Evolutionary conservation across 2,888 invertebrate species (phyloP), one percentile per base, ranked within the genome.

Genomic region (Acanthosepion pharaonis): DNA sequence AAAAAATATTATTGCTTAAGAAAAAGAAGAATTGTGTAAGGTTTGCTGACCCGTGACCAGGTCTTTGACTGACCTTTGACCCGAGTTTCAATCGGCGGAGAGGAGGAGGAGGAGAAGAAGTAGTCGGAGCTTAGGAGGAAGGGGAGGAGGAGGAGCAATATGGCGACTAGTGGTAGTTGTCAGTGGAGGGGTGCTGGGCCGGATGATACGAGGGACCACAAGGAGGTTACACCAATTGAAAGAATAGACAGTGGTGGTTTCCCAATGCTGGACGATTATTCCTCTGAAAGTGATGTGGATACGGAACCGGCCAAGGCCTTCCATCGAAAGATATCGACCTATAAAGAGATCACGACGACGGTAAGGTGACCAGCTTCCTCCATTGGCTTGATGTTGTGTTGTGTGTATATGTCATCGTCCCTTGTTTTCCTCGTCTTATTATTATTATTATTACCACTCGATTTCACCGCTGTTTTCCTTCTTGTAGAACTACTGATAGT

Each of bases 251-350:
- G 93, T 53, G 51, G 20, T 93, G 93, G 93, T 8, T 49, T 28
- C 93, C 93, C 51, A 51, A 93, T 53, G 28, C n/a, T 53, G 53
- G 93, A 97, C 95, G 98, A 98, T 96, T 98, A 98, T 96, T 98
- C 98, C 95, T 98, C 98, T 64, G 98, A 98, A 97, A 98, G 98
- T 97, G 99, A 99, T 97, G 98, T 98, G 97, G 98, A 98, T 97
- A 98, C 98, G 95, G 98, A 98, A 97, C 98, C 98, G 96, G 98
- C 98, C 96, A 98, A 98, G 97, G 98, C 98, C 96, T 98, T 98
- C 97, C 98, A 98, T 97, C 98, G 98, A 97, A 98, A 98, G 97
- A 98, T 98, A 97, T 98, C 98, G 95, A 98, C 98, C 95, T 98
- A 98, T 98, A 98, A 98, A 97, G 98, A 98, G 97, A 98, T 98